A percentile compares a stretch with the other conserved stretches of the same genome.
Conservation (phyloP, 2,797 vertebrate species). For the Pteropus rufus region DNA sequence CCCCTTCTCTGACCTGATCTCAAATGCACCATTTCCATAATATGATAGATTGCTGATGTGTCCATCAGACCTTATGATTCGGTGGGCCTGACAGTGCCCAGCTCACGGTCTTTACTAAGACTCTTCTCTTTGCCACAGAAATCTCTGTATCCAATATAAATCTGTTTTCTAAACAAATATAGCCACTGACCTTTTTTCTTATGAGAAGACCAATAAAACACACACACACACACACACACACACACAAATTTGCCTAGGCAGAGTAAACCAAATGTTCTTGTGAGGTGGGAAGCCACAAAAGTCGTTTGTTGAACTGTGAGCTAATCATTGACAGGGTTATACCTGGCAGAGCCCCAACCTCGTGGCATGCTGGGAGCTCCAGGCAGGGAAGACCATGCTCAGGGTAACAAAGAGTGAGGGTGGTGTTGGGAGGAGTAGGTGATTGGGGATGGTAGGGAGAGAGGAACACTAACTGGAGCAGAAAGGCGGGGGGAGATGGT, state of each 20-base stretch:
- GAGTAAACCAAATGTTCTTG: not conserved
- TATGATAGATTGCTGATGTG: rapidly evolving
- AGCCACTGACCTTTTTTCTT: not conserved
- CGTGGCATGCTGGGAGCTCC: not conserved
- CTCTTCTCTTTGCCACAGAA: not conserved
- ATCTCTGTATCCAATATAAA: not conserved
- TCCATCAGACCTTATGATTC: not conserved
- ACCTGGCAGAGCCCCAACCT: not conserved
- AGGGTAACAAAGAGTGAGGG: not conserved
- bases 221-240: too few relatives aligned
- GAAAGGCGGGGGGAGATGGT: not conserved
- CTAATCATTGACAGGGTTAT: not conserved
- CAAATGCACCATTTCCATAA: not conserved
- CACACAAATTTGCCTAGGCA: not conserved
- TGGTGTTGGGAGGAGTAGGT: not conserved
- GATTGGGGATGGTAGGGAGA: not conserved
- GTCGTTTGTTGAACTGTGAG: not conserved
- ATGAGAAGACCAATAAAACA: not conserved
- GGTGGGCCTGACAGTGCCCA: not conserved
- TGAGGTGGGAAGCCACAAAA: not conserved
- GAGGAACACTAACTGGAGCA: not conserved
- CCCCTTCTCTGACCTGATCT: too few relatives aligned
- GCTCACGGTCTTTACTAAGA: not conserved
- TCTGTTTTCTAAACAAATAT: not conserved
- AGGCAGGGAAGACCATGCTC: not conserved